phyloP scores from a whole-genome alignment of 2,797 vertebrate species.

The Picus viridis region DNA sequence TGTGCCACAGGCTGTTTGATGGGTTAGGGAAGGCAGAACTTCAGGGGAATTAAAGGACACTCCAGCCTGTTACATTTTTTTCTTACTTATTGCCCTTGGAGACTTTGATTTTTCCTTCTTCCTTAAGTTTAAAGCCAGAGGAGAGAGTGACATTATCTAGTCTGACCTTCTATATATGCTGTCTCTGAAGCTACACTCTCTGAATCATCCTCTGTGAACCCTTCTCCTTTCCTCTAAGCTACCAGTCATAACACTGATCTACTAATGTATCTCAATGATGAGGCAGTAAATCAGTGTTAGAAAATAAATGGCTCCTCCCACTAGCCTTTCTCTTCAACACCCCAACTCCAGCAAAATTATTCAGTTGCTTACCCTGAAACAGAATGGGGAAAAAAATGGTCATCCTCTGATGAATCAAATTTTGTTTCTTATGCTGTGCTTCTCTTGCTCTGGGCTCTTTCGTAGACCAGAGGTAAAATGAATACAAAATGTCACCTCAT shows the following conservation, averaged over 20 bases:
- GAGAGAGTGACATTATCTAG: not conserved
- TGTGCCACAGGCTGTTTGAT: not conserved
- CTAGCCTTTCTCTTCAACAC: not conserved
- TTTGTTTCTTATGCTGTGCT: not conserved
- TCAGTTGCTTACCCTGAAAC: not conserved
- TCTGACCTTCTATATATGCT: not conserved
- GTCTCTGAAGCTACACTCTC: not conserved
- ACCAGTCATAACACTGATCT: not conserved
- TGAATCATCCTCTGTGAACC: not conserved
- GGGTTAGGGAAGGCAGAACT: not conserved
- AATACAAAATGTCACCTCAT: slow-evolving; percentile 4
- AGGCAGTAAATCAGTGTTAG: not conserved
- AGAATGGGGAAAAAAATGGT: not conserved
- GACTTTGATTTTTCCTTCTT: not conserved
- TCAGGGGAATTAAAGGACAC: not conserved
- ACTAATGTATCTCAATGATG: not conserved
- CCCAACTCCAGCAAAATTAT: not conserved
- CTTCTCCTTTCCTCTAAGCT: not conserved
- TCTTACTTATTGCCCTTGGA: not conserved
- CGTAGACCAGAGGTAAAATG: not conserved
- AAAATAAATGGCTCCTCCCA: not conserved
- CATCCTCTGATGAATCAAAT: not conserved
- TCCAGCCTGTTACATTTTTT: not conserved
- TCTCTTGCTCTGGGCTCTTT: not conserved
- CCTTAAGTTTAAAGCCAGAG: not conserved